Conservation (phyloP, 1,140 invertebrate genomes). For the Vanessa atalanta region DNA sequence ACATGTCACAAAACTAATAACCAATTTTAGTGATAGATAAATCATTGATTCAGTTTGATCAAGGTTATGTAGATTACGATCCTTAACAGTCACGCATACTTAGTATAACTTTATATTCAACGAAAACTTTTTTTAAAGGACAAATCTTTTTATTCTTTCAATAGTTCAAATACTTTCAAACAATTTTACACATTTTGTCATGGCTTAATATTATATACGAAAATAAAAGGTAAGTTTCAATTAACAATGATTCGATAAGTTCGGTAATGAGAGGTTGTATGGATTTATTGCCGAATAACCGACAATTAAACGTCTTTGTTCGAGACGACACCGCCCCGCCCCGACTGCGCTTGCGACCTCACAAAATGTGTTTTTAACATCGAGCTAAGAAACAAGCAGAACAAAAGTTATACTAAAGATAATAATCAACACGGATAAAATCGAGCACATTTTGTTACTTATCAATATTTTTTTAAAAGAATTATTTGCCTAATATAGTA, state of each 20-base stretch:
- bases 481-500: too few species aligned
- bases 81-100: too few species aligned
- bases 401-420: constrained; percentile 5
- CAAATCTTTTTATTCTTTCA: neutral
- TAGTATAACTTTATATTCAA: neutral
- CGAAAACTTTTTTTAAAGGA: neutral
- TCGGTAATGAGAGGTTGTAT: constrained; percentile 68
- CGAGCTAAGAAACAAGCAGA: constrained; percentile 43
- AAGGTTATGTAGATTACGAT: neutral
- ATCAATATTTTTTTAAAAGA: too few species aligned
- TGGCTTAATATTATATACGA: constrained; percentile 11
- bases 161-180: neutral
- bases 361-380: constrained; percentile 49
- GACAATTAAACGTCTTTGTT: constrained; percentile 73
- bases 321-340: constrained; percentile 45
- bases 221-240: constrained; percentile 56
- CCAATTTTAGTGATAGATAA: neutral
- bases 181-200: constrained; percentile 5
- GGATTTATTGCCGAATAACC: constrained; percentile 68
- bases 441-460: too few species aligned
- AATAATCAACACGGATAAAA: neutral
- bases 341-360: constrained; percentile 48
- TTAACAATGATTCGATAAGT: constrained; percentile 71
- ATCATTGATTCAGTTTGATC: neutral
- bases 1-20: neutral